A percentile compares a stretch with the other conserved stretches of the same genome.
Conservation (phyloP, 2,797 vertebrate species). For the Aulostomus chinensis region DNA sequence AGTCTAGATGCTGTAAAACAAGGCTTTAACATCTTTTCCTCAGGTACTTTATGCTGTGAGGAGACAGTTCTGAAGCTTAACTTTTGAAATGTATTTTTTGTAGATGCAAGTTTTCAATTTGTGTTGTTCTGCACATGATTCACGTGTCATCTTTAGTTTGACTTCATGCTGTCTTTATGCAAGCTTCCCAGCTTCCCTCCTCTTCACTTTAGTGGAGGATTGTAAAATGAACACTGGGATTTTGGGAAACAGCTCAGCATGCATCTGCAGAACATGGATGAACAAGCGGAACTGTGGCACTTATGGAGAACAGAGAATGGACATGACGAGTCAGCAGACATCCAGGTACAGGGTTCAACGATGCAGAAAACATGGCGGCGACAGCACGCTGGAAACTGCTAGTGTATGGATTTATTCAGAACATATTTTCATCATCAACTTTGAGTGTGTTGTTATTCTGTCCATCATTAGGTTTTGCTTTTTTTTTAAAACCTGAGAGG, state of each 20-base stretch:
- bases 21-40: slow-evolving; percentile 11
- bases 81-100: slow-evolving; percentile 5
- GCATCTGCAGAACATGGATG: slow-evolving; percentile 23
- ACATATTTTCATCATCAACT: slow-evolving; percentile 24
- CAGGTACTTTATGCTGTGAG: slow-evolving; percentile 11
- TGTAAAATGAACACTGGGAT: slow-evolving; percentile 20
- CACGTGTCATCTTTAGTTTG: slow-evolving; percentile 5
- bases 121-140: no score
- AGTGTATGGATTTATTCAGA: slow-evolving; percentile 14
- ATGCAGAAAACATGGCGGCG: slow-evolving; percentile 45
- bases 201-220: slow-evolving; percentile 9
- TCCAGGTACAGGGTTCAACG: slow-evolving; percentile 42
- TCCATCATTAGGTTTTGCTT: no score
- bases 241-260: slow-evolving; percentile 20
- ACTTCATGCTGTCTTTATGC: background rate
- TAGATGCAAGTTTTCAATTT: slow-evolving; percentile 11
- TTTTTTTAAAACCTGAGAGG: no score
- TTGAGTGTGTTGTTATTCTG: slow-evolving; percentile 15
- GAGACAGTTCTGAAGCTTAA: slow-evolving; percentile 17
- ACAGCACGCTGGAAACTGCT: slow-evolving; percentile 30
- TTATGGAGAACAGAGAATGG: slow-evolving; percentile 35
- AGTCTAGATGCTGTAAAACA: no score
- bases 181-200: background rate
- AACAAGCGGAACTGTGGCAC: slow-evolving; percentile 28
- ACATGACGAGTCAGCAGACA: slow-evolving; percentile 59